Evolutionary conservation across 2,797 vertebrate genomes (phyloP).

Genomic region (Syncerus caffer): DNA sequence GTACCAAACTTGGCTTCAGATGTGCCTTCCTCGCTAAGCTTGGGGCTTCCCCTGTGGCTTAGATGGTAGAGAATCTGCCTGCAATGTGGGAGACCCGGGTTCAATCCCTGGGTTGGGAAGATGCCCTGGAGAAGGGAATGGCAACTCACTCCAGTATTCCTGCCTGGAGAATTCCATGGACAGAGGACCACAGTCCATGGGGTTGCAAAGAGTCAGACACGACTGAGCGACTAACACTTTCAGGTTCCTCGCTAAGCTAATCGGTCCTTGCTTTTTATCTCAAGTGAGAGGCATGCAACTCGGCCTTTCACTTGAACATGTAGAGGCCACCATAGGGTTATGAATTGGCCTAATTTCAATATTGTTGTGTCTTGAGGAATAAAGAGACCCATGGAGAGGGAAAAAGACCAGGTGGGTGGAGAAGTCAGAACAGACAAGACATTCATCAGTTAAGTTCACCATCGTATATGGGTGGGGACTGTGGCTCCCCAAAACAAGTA

Average conservation of each 20-base stretch:
- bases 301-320: background rate
- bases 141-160: background rate
- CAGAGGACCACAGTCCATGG: background rate
- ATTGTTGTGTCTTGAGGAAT: background rate
- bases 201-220: background rate
- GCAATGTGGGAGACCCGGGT: background rate
- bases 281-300: background rate
- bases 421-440: background rate
- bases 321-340: background rate
- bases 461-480: background rate
- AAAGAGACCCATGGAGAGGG: background rate
- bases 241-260: background rate
- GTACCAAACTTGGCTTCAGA: background rate
- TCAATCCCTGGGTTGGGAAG: background rate
- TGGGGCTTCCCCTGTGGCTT: background rate
- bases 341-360: background rate
- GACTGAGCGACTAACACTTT: fast-evolving
- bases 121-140: background rate
- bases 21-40: background rate
- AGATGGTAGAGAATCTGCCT: background rate
- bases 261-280: background rate
- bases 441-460: background rate
- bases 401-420: background rate
- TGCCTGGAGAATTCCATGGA: background rate
- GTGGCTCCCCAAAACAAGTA: background rate